Conservation (phyloP, 2,888 invertebrate species). For the Penaeus monodon region DNA sequence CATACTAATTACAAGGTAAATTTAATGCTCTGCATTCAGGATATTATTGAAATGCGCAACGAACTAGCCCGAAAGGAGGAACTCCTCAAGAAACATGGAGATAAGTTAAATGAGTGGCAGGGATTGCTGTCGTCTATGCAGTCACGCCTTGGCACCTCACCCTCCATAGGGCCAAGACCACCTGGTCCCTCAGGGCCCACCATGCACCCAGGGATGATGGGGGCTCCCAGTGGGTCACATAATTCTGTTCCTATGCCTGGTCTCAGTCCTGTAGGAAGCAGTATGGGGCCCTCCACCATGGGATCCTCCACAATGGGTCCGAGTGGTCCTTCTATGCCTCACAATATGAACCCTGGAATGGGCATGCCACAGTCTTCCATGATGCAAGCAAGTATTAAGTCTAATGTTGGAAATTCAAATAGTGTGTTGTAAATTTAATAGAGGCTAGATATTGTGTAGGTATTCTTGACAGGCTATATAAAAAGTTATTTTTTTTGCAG, state of each 20-base stretch:
- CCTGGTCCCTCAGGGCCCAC: conserved; percentile 38
- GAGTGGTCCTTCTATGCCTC: conserved; percentile 41
- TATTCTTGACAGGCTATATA: too few species aligned
- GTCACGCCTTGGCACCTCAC: conserved; percentile 51
- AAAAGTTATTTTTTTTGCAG: too few species aligned
- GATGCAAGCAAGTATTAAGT: conserved; percentile 59
- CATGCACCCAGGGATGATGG: conserved; percentile 33
- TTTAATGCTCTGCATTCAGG: conserved; percentile 70
- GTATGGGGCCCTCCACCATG: conserved; percentile 18
- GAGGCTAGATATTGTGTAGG: too few species aligned
- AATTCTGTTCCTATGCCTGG: conserved; percentile 51
- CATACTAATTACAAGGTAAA: too few species aligned
- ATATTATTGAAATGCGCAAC: conserved; percentile 85
- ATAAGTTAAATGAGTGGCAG: conserved; percentile 93
- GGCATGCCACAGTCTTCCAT: conserved; percentile 46
- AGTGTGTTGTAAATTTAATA: too few species aligned
- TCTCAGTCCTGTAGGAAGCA: conserved; percentile 51
- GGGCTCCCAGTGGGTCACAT: conserved; percentile 18
- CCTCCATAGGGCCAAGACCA: conserved; percentile 22
- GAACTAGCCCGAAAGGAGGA: conserved; percentile 92
- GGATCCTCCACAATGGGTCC: conserved; percentile 37
- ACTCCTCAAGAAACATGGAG: conserved; percentile 87
- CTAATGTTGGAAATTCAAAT: conserved; percentile 19
- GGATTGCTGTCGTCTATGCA: conserved; percentile 84
- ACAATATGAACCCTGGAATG: conserved; percentile 46